phyloP scores from a whole-genome alignment of 2,888 invertebrate species.

The Andrena minutula region DNA sequence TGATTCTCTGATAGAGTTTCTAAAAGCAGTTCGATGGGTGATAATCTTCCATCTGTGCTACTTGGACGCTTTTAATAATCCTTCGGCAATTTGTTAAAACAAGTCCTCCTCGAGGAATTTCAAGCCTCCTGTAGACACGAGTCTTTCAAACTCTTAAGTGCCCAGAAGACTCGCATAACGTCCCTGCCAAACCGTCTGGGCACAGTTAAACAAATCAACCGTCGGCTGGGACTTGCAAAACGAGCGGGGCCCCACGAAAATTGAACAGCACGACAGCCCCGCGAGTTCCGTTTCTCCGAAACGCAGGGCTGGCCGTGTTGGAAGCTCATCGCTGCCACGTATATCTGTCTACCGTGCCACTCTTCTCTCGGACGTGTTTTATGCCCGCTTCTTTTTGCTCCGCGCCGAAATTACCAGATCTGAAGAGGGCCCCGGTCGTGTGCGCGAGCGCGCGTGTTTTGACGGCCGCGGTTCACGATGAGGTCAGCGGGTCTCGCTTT shows the following conservation, averaged over 20 bases:
- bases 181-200: background rate
- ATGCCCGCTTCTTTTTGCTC: slow-evolving; percentile 61
- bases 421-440: slow-evolving; percentile 34
- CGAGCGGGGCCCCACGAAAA: slow-evolving; percentile 11
- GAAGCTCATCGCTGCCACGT: slow-evolving; percentile 60
- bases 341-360: slow-evolving; percentile 66
- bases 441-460: slow-evolving; percentile 67
- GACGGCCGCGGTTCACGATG: slow-evolving; percentile 79
- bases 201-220: slow-evolving; percentile 20
- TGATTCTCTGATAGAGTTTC: too few species aligned
- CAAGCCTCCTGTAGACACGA: background rate
- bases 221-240: slow-evolving; percentile 8
- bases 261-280: slow-evolving; percentile 10
- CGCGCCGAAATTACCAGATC: slow-evolving; percentile 70
- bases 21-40: too few species aligned
- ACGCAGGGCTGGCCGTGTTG: slow-evolving; percentile 41
- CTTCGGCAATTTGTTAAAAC: too few species aligned
- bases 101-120: too few species aligned
- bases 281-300: slow-evolving; percentile 38
- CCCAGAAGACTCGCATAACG: background rate
- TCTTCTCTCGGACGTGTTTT: slow-evolving; percentile 67
- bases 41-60: too few species aligned
- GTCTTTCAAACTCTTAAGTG: background rate
- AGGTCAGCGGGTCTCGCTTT: slow-evolving; percentile 78
- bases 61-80: too few species aligned